A percentile compares a stretch with the other conserved stretches of the same genome.
These are phyloP conservation scores for Notoglanidium macrostoma DNA, from an alignment of 2,797 vertebrate species.

Conservation along the genomic window DNA sequence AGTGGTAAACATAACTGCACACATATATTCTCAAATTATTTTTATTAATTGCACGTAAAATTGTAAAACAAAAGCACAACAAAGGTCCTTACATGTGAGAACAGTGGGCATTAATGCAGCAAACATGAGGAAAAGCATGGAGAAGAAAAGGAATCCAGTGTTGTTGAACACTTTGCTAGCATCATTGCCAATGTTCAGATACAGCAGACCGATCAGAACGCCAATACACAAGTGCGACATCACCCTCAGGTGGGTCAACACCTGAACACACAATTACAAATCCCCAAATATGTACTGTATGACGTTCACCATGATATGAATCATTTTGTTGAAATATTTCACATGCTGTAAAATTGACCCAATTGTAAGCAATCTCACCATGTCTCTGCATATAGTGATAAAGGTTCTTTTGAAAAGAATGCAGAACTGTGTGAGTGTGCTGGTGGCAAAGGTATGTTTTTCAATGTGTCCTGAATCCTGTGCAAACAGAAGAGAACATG, in stretches of 20 bases:
- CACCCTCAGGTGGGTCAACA: constrained; percentile 94
- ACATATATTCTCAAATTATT: not conserved
- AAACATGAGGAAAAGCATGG: constrained; percentile 99
- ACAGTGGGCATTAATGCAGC: constrained; percentile 96
- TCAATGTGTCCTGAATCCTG: constrained; percentile 87
- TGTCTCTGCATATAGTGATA: constrained; percentile 91
- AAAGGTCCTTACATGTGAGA: constrained; percentile 88
- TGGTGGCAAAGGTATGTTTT: constrained; percentile 94
- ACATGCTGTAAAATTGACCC: not conserved
- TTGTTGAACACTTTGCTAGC: constrained; percentile 99
- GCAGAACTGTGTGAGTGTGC: constrained; percentile 92
- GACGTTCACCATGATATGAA: not conserved
- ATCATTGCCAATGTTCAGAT: constrained; percentile 94
- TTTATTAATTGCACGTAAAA: not conserved
- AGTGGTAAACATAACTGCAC: not conserved
- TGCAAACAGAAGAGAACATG: constrained; percentile 2
- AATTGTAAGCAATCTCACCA: constrained; percentile 70
- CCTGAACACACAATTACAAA: constrained; percentile 71
- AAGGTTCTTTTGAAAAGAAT: constrained; percentile 98
- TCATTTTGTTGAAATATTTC: not conserved
- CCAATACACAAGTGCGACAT: constrained; percentile 93
- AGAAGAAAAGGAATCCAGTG: constrained; percentile 98
- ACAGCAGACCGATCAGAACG: constrained; percentile 93
- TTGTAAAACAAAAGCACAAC: not conserved
- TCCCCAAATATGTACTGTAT: not conserved